A percentile compares a stretch with the other conserved stretches of the same genome.
Evolutionary conservation across 2,888 invertebrate genomes (phyloP).

Genomic region (Epinotia ramella): DNA sequence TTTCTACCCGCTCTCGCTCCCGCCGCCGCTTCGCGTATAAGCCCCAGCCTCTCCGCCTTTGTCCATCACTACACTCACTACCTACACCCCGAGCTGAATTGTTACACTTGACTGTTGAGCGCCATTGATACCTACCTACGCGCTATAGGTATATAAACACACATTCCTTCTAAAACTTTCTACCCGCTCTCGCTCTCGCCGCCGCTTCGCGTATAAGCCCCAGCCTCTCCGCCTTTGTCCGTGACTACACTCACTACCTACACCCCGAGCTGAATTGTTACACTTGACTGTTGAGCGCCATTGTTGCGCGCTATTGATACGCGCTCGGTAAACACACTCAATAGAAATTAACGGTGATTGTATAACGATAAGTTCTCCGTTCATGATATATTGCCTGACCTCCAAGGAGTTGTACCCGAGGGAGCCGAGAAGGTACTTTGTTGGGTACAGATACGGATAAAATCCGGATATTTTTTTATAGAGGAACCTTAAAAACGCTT

Average conservation of each 20-base stretch:
- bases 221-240: constrained; percentile 62
- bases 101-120: constrained; percentile 71
- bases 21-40: background rate
- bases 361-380: too few relatives aligned
- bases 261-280: constrained; percentile 65
- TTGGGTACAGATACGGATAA: too few relatives aligned
- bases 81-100: constrained; percentile 61
- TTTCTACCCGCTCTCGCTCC: constrained; percentile 24
- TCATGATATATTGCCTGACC: too few relatives aligned
- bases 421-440: too few relatives aligned
- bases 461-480: too few relatives aligned
- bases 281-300: constrained; percentile 65
- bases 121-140: constrained; percentile 36
- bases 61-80: constrained; percentile 64
- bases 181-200: constrained; percentile 6
- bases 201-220: background rate
- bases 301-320: constrained; percentile 41
- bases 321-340: constrained; percentile 40
- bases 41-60: constrained; percentile 55
- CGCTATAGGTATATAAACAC: constrained; percentile 14
- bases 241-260: constrained; percentile 61
- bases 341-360: constrained; percentile 44
- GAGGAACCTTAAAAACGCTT: too few relatives aligned
- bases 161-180: background rate
- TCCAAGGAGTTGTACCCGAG: too few relatives aligned